Conservation (phyloP, 2,113 vertebrate species). For the Protomyctophum bolini region DNA sequence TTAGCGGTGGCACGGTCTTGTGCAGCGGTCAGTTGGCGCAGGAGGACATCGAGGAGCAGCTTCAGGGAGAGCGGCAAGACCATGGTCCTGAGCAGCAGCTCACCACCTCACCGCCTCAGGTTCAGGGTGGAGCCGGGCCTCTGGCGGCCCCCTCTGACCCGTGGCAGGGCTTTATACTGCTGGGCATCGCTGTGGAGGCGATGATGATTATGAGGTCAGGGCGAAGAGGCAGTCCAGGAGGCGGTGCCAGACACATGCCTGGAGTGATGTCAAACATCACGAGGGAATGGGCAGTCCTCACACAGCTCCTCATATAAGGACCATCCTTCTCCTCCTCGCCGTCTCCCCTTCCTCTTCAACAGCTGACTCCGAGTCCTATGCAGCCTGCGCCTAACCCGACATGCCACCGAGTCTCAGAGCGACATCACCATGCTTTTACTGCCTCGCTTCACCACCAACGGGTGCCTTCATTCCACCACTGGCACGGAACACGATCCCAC, state of each 20-base stretch:
- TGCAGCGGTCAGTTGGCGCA: constrained; percentile 55
- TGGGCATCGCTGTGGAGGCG: neutral
- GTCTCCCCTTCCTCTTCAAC: constrained; percentile 13
- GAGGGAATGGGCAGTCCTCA: constrained; percentile 14
- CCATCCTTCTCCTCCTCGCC: neutral
- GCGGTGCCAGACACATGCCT: constrained; percentile 47
- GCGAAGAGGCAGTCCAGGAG: constrained; percentile 16
- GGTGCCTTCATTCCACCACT: constrained; percentile 42
- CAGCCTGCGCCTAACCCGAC: constrained; percentile 10
- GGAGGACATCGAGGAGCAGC: constrained; percentile 75
- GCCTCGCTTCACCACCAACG: constrained; percentile 2
- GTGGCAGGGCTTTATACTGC: constrained; percentile 13
- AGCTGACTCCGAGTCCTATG: constrained; percentile 4
- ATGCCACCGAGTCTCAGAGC: constrained; percentile 14
- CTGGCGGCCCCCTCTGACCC: constrained; percentile 6
- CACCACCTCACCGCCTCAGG: constrained; percentile 25
- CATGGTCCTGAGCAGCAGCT: constrained; percentile 75
- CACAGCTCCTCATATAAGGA: neutral
- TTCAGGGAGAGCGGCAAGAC: constrained; percentile 74
- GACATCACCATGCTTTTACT: neutral
- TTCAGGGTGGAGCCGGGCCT: constrained; percentile 42
- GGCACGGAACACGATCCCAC: constrained; percentile 17
- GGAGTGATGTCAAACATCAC: constrained; percentile 30
- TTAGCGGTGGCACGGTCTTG: neutral
- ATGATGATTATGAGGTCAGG: constrained; percentile 16